These are phyloP conservation scores for Caenorhabditis sp. DNA, from an alignment of 2,888 invertebrate species.

Conservation along the genomic window DNA sequence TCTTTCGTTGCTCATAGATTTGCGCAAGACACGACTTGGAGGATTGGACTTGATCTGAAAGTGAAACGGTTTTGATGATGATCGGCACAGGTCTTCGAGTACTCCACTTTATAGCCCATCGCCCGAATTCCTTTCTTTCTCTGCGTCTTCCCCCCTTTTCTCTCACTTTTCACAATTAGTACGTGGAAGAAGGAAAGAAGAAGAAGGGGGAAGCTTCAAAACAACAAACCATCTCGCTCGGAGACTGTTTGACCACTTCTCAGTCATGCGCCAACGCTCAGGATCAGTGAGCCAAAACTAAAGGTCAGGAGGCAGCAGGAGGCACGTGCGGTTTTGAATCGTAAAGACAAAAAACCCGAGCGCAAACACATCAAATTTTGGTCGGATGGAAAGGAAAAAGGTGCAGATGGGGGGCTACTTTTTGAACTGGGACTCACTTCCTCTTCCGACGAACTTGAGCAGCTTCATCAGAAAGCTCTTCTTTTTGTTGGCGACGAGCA, in stretches of 20 bases:
- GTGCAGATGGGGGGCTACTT: slow-evolving; percentile 13
- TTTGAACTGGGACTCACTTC: slow-evolving; percentile 61
- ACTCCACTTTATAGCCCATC: slow-evolving; percentile 1
- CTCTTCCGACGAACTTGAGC: slow-evolving; percentile 64
- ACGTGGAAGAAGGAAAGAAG: too few relatives aligned
- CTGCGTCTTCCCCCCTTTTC: not conserved
- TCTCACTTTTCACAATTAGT: not conserved
- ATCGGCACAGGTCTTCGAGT: not conserved
- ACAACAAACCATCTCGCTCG: not conserved
- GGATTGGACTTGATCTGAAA: slow-evolving; percentile 67
- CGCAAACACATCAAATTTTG: slow-evolving; percentile 41
- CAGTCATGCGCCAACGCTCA: slow-evolving; percentile 6
- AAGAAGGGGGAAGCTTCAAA: not conserved
- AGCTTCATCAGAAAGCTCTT: slow-evolving; percentile 61
- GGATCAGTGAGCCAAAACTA: slow-evolving; percentile 28
- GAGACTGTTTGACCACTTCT: slow-evolving; percentile 13
- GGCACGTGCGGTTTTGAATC: slow-evolving; percentile 33
- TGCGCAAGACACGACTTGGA: slow-evolving; percentile 65
- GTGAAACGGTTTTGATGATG: not conserved
- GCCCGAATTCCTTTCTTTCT: not conserved
- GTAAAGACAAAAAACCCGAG: slow-evolving; percentile 7
- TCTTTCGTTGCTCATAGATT: slow-evolving; percentile 66
- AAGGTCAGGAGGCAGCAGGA: slow-evolving; percentile 2
- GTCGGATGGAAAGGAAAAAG: slow-evolving; percentile 13
- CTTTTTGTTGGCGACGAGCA: slow-evolving; percentile 53